Evolutionary conservation across 1,140 invertebrate genomes (phyloP).

Genomic region (Palaemon carinicauda): DNA sequence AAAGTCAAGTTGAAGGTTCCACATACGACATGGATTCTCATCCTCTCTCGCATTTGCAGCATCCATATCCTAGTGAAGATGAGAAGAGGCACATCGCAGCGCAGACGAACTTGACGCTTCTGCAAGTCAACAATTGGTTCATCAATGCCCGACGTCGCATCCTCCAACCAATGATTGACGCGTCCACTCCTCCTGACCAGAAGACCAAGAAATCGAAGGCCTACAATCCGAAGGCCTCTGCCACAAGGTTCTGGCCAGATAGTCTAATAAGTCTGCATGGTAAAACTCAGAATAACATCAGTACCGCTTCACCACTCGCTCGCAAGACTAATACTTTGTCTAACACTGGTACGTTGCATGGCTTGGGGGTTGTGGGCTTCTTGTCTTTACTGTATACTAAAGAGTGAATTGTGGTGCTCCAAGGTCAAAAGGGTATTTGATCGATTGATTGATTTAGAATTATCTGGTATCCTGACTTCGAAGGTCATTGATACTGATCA

Average conservation of each 20-base stretch:
- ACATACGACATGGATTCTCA: conserved; percentile 1
- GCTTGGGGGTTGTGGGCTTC: conserved; percentile 35
- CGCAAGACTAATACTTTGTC: conserved; percentile 42
- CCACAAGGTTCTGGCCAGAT: conserved; percentile 58
- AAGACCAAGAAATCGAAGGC: conserved; percentile 49
- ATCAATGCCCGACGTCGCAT: conserved; percentile 93
- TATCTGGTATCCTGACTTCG: no score
- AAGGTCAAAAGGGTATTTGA: no score
- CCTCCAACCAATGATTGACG: conserved; percentile 89
- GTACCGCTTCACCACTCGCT: conserved; percentile 49
- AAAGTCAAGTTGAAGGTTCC: background rate
- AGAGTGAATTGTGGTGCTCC: no score
- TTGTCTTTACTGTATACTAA: background rate
- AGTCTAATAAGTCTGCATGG: conserved; percentile 54
- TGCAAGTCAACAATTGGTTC: conserved; percentile 90
- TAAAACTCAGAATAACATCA: conserved; percentile 44
- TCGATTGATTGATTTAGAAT: no score
- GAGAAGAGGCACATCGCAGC: conserved; percentile 88
- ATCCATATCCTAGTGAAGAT: conserved; percentile 93
- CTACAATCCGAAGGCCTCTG: conserved; percentile 51
- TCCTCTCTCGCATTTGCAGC: conserved; percentile 67
- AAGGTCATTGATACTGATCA: no score
- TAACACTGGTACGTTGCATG: conserved; percentile 54
- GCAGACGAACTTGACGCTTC: conserved; percentile 82
- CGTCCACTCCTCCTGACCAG: conserved; percentile 49